A percentile compares a stretch with the other conserved stretches of the same genome.
phyloP scores from a whole-genome alignment of 2,113 vertebrate genomes.

The Mustela lutreola region DNA sequence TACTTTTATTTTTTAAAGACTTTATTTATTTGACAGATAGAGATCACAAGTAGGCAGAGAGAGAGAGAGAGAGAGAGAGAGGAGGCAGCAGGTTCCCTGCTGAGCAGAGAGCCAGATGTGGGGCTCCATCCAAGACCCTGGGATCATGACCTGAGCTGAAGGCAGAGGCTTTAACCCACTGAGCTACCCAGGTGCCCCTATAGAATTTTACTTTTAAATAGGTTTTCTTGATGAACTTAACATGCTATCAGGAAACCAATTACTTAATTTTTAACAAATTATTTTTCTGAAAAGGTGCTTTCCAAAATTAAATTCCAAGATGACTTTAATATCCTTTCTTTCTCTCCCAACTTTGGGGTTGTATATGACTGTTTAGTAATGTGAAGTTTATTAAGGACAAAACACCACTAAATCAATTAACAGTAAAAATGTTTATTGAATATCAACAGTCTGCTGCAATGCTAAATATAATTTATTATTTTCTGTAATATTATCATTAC shows the following conservation, averaged over 20 bases:
- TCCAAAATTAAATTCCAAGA: constrained; percentile 31
- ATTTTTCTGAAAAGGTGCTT: constrained; percentile 38
- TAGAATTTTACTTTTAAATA: background rate
- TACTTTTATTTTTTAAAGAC: background rate
- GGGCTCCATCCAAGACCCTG: too few species aligned
- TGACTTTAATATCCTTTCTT: background rate
- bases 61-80: too few species aligned
- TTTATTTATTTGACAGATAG: too few species aligned
- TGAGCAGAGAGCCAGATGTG: too few species aligned
- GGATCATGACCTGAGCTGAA: too few species aligned
- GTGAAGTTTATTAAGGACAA: background rate
- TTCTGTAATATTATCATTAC: background rate
- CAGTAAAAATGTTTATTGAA: background rate
- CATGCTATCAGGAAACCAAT: background rate
- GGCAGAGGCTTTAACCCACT: too few species aligned
- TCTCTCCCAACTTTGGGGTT: background rate
- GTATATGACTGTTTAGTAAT: background rate
- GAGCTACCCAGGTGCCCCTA: background rate
- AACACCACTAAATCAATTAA: background rate
- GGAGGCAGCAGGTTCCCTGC: too few species aligned
- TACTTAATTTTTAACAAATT: background rate
- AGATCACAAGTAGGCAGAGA: too few species aligned
- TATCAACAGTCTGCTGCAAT: background rate
- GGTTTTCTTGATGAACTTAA: background rate
- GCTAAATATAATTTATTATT: background rate